These are phyloP conservation scores for Steatocranus sp. DNA, from an alignment of 2,797 vertebrate species.

Conservation along the genomic window DNA sequence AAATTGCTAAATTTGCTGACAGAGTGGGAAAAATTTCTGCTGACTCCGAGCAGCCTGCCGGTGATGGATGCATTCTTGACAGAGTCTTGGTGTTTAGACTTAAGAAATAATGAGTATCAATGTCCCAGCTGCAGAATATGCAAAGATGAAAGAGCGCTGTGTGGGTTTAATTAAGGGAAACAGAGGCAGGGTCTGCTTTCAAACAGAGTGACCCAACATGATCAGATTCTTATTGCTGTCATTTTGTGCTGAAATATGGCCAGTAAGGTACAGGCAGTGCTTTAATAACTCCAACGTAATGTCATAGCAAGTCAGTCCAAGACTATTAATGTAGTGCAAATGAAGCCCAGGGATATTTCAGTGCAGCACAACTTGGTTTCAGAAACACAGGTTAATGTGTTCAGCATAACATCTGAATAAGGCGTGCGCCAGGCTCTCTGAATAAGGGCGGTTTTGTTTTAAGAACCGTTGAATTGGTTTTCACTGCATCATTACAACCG, in stretches of 20 bases:
- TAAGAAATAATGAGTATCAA: slow-evolving; percentile 99
- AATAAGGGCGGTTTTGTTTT: slow-evolving; percentile 30
- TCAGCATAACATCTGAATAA: slow-evolving; percentile 1
- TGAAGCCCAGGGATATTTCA: slow-evolving; percentile 10
- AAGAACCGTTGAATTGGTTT: slow-evolving; percentile 46
- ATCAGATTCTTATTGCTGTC: slow-evolving; percentile 96
- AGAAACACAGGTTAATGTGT: slow-evolving; percentile 34
- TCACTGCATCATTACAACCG: slow-evolving; percentile 60
- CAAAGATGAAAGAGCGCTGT: slow-evolving; percentile 91
- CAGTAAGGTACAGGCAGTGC: slow-evolving; percentile 59
- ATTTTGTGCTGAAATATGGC: slow-evolving; percentile 85
- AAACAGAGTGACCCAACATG: slow-evolving; percentile 94
- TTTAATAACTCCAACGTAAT: slow-evolving; percentile 73
- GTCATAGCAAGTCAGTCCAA: slow-evolving; percentile 44
- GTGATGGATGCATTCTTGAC: slow-evolving; percentile 99
- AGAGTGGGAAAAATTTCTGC: slow-evolving; percentile 80
- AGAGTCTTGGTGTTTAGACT: slow-evolving; percentile 99
- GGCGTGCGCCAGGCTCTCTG: neutral
- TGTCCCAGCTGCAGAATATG: slow-evolving; percentile 96
- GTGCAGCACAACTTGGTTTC: neutral
- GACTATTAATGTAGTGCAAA: slow-evolving; percentile 13
- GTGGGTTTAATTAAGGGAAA: slow-evolving; percentile 98
- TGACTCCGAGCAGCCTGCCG: slow-evolving; percentile 84
- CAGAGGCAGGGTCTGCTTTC: slow-evolving; percentile 83
- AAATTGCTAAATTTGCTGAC: slow-evolving; percentile 97